phyloP scores from a whole-genome alignment of 2,113 vertebrate species.

The Oncorhynchus gorbuscha region DNA sequence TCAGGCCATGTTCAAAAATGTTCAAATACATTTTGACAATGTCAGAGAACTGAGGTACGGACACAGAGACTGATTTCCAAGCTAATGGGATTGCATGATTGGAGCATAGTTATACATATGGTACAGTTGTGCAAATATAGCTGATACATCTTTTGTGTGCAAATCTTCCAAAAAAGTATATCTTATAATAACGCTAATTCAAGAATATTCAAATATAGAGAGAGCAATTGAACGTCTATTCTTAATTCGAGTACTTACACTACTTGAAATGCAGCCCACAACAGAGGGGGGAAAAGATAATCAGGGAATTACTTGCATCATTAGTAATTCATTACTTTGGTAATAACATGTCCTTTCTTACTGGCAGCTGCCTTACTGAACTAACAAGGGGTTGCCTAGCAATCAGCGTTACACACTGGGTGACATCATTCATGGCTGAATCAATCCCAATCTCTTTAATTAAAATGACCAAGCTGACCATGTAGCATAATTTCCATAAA shows the following conservation, averaged over 20 bases:
- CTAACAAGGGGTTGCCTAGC: slow-evolving; percentile 35
- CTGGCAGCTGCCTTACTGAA: slow-evolving; percentile 5
- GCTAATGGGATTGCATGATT: background rate
- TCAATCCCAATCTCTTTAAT: slow-evolving; percentile 22
- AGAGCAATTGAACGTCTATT: background rate
- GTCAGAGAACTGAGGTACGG: background rate
- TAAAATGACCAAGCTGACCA: slow-evolving; percentile 7
- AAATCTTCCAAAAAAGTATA: background rate
- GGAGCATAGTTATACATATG: background rate
- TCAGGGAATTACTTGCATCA: slow-evolving; percentile 23
- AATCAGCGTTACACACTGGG: slow-evolving; percentile 17
- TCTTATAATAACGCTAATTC: background rate
- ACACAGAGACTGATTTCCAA: background rate
- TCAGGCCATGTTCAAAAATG: slow-evolving; percentile 23
- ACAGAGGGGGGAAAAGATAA: slow-evolving; percentile 4
- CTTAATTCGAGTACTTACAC: background rate
- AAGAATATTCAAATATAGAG: background rate
- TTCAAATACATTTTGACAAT: slow-evolving; percentile 8
- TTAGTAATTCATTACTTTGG: slow-evolving; percentile 22
- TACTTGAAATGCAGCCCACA: slow-evolving; percentile 14
- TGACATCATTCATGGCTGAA: slow-evolving; percentile 10
- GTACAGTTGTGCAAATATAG: background rate
- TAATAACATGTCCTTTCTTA: slow-evolving; percentile 28
- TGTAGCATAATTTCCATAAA: background rate
- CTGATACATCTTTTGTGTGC: background rate